Conservation (phyloP, 1,140 invertebrate genomes). For the Drosophila sulfurigaster region DNA sequence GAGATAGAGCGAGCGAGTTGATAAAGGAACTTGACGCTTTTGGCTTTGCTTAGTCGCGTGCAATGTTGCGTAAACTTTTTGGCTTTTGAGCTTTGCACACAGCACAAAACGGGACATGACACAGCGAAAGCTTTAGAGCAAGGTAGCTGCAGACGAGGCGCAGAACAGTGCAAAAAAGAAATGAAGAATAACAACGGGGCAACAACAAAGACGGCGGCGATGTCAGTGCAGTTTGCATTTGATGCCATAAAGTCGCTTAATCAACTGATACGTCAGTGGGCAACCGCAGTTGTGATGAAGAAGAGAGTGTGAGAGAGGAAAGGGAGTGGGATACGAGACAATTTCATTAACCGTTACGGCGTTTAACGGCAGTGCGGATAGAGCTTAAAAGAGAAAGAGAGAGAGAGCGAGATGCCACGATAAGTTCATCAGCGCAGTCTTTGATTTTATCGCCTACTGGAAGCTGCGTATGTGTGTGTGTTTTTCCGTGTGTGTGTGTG, state of each 20-base stretch:
- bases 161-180: neutral
- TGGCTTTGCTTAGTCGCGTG: constrained; percentile 50
- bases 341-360: constrained; percentile 70
- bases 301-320: neutral
- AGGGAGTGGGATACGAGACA: constrained; percentile 44
- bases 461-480: constrained; percentile 13
- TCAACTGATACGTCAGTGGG: constrained; percentile 45
- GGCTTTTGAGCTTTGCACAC: constrained; percentile 55
- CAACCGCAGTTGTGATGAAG: constrained; percentile 14
- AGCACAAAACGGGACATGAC: constrained; percentile 6
- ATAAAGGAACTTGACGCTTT: constrained; percentile 26
- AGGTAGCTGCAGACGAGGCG: constrained; percentile 23
- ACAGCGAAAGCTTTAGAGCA: constrained; percentile 8
- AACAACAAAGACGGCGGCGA: constrained; percentile 15
- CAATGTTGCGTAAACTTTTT: constrained; percentile 65
- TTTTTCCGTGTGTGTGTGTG: constrained; percentile 1
- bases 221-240: constrained; percentile 22
- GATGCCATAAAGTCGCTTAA: constrained; percentile 36
- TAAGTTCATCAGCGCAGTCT: constrained; percentile 55
- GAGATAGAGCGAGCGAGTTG: constrained; percentile 4
- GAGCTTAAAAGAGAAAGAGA: no score
- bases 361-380: constrained; percentile 40
- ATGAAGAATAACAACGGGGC: neutral
- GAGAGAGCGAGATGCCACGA: neutral
- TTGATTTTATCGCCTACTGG: constrained; percentile 71